These are phyloP conservation scores for Idaea biselata DNA, from an alignment of 2,888 invertebrate species.

Conservation along the genomic window DNA sequence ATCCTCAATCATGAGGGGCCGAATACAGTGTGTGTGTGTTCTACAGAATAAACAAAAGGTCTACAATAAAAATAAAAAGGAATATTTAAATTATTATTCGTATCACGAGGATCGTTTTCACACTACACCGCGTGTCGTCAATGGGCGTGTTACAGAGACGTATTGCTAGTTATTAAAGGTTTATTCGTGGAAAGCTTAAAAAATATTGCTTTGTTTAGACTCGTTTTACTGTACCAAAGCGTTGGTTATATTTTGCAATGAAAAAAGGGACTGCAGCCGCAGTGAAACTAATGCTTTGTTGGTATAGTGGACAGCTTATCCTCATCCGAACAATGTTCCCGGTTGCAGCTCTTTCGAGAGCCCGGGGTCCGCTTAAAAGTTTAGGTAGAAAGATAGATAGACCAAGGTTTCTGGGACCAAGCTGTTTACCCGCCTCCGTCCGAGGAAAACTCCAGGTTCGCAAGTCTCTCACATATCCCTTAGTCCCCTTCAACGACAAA, in stretches of 20 bases:
- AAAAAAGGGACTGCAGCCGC: neutral
- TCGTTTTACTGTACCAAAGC: neutral
- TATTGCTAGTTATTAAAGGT: neutral
- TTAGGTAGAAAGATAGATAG: too few relatives aligned
- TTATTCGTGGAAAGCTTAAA: neutral
- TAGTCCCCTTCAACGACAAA: too few relatives aligned
- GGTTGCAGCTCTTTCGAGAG: neutral
- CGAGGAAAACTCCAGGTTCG: too few relatives aligned
- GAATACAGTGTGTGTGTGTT: neutral
- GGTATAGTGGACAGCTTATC: too few relatives aligned
- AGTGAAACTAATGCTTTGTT: neutral
- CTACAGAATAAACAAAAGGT: neutral
- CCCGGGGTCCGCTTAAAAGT: too few relatives aligned
- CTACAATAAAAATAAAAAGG: neutral
- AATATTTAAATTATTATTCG: slow-evolving; percentile 21
- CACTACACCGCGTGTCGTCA: slow-evolving; percentile 26
- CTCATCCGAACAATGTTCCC: too few relatives aligned
- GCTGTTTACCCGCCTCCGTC: too few relatives aligned
- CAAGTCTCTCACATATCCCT: too few relatives aligned
- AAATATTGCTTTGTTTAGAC: neutral
- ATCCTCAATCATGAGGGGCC: too few relatives aligned
- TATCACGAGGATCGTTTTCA: slow-evolving; percentile 23
- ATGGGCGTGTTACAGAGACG: slow-evolving; percentile 15
- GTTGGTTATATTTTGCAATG: neutral
- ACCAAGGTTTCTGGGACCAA: too few relatives aligned